phyloP scores from a whole-genome alignment of 2,113 vertebrate species.

The Gobius niger region DNA sequence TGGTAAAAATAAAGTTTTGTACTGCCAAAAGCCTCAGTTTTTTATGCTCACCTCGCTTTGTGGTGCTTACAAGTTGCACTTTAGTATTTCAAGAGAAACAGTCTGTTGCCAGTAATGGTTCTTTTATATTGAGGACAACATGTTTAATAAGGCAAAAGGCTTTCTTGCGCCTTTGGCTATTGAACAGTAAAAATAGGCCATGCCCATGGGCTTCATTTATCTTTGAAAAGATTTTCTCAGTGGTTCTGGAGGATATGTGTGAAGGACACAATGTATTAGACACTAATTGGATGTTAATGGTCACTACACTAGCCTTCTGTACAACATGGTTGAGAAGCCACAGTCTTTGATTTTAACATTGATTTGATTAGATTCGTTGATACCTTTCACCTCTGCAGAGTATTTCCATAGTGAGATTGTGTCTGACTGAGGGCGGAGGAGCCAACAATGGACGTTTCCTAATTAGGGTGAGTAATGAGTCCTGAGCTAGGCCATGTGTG shows the following conservation, averaged over 20 bases:
- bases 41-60: neutral
- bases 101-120: constrained; percentile 39
- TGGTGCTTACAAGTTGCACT: constrained; percentile 10
- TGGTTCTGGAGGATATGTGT: constrained; percentile 69
- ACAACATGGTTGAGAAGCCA: constrained; percentile 39
- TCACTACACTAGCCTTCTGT: constrained; percentile 61
- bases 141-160: constrained; percentile 59
- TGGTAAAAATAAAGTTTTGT: neutral
- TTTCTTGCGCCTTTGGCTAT: constrained; percentile 52
- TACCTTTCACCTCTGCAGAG: constrained; percentile 67
- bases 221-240: constrained; percentile 66
- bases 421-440: constrained; percentile 61
- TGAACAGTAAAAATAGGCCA: constrained; percentile 62
- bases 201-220: constrained; percentile 64
- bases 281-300: constrained; percentile 71
- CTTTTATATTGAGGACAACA: constrained; percentile 57
- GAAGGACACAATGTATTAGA: constrained; percentile 72
- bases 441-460: constrained; percentile 70
- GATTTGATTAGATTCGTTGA: constrained; percentile 73
- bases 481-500: constrained; percentile 66
- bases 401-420: constrained; percentile 66
- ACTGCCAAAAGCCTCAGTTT: neutral
- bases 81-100: neutral
- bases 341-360: constrained; percentile 69
- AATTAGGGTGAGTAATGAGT: constrained; percentile 80